Percentiles rank a stretch among this genome's conserved stretches.
phyloP scores from a whole-genome alignment of 2,797 vertebrate species.

The Schizopygopsis malacanthus region DNA sequence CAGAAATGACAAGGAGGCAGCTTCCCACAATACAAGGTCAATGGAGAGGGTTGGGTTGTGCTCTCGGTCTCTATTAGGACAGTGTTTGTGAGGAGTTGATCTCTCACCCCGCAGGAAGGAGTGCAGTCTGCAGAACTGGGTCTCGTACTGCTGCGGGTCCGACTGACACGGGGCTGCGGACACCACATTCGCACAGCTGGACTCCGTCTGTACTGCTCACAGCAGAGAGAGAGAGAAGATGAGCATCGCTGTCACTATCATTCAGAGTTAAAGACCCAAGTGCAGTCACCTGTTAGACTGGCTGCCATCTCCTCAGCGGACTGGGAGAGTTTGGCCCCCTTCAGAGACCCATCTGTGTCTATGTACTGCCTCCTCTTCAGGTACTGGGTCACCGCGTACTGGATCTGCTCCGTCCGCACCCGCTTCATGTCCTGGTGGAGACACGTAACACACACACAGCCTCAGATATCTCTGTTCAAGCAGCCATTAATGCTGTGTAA shows the following conservation, averaged over 20 bases:
- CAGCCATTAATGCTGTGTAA: not conserved
- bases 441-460: not conserved
- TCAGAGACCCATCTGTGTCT: slow-evolving; percentile 89
- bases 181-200: slow-evolving; percentile 90
- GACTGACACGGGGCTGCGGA: slow-evolving; percentile 92
- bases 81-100: not conserved
- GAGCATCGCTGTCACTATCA: not conserved
- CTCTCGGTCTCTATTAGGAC: not conserved
- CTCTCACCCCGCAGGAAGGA: slow-evolving; percentile 90
- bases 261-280: not conserved
- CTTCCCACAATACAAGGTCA: no score
- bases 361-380: slow-evolving; percentile 96
- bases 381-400: slow-evolving; percentile 95
- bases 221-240: not conserved
- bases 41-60: not conserved
- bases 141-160: slow-evolving; percentile 94
- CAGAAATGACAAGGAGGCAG: no score
- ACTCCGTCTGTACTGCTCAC: slow-evolving; percentile 90
- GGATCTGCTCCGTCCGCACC: slow-evolving; percentile 95
- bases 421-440: slow-evolving; percentile 93
- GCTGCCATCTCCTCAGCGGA: slow-evolving; percentile 96
- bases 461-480: not conserved
- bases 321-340: slow-evolving; percentile 91
- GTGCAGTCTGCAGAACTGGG: slow-evolving; percentile 88
- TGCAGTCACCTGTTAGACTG: slow-evolving; percentile 87